Base-by-base conservation (phyloP, 2,888 invertebrate genomes). In the Drosophila buzzatii region DNA sequence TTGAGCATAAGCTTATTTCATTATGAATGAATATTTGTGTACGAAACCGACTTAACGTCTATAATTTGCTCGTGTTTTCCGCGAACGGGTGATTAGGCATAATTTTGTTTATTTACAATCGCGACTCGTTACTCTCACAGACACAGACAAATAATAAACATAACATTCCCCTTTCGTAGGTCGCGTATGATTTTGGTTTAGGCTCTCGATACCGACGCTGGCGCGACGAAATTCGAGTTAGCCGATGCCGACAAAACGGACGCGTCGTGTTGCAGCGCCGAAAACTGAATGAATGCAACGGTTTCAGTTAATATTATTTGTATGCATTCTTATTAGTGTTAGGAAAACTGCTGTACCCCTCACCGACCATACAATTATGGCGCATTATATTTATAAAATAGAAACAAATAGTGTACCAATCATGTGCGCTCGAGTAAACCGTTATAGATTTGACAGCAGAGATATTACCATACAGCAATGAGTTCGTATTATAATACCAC, bases 241-340 rank as follows among this genome's bases (percentile, higher is more conserved):
- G 12, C 60, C 70, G 66, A 58, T n/a, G 35, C 35, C 58, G 49
- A 52, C 23, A 14, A 35, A 45, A 63, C 9, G 49, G 65, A 59
- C 68, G 73, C 69, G 70, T 72, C 58, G 57, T 45, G 70, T 86
- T 83, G 73, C 89, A 86, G 66, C 67, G 66, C 71, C 85, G 37
- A 90, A 83, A 76, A 64, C 71, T 31, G 67, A 84, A 83, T 86
- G 87, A 77, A 62, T 90, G 90, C 89, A 85, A 65, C 57, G 60
- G 56, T 70, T 71, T 76, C 49, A 49, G 52, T 63, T 73, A 67
- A 76, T 78, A 66, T 61, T 65, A 66, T 59, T 64, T 39, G 27
- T 52, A 35, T 49, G 35, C 45, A 33, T 49, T 49, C 12, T n/a
- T n/a, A 27, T 14, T 35, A 44, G 27, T 12, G n/a, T 44, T 51